These are phyloP conservation scores for Apamea crenata DNA, from an alignment of 2,888 invertebrate genomes.

Conservation along the genomic window DNA sequence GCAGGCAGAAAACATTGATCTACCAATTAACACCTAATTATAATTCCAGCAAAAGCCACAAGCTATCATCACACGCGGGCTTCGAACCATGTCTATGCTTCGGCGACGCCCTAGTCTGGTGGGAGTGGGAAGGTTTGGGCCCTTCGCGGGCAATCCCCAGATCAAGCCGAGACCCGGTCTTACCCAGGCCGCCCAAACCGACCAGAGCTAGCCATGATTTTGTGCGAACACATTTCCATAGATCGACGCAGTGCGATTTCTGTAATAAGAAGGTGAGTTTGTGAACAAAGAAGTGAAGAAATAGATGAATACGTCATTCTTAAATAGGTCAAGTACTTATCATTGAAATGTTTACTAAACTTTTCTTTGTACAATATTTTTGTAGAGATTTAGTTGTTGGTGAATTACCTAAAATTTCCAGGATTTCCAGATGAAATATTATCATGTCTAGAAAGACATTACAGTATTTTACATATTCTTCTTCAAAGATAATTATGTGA, in stretches of 20 bases:
- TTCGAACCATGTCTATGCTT: slow-evolving; percentile 97
- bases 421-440: not conserved
- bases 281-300: not conserved
- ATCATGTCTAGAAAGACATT: not conserved
- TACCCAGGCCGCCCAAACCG: slow-evolving; percentile 77
- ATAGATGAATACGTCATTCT: slow-evolving; percentile 3
- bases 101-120: slow-evolving; percentile 96
- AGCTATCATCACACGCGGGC: slow-evolving; percentile 94
- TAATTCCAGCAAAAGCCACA: slow-evolving; percentile 91
- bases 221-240: slow-evolving; percentile 96
- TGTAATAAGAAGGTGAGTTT: slow-evolving; percentile 96
- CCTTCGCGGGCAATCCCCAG: slow-evolving; percentile 79
- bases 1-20: not conserved
- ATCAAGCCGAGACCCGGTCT: slow-evolving; percentile 75
- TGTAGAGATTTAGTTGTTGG: not conserved
- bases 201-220: slow-evolving; percentile 92
- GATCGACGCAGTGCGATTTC: slow-evolving; percentile 97
- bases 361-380: not conserved
- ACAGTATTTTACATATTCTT: not conserved
- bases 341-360: not conserved
- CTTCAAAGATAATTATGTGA: not conserved
- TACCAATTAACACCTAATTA: not conserved
- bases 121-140: slow-evolving; percentile 92
- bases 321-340: slow-evolving; percentile 9
- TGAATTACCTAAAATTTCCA: not conserved